Percentiles rank a stretch among this genome's conserved stretches.
Evolutionary conservation across 2,797 vertebrate genomes (phyloP).

Genomic region (Alca torda): DNA sequence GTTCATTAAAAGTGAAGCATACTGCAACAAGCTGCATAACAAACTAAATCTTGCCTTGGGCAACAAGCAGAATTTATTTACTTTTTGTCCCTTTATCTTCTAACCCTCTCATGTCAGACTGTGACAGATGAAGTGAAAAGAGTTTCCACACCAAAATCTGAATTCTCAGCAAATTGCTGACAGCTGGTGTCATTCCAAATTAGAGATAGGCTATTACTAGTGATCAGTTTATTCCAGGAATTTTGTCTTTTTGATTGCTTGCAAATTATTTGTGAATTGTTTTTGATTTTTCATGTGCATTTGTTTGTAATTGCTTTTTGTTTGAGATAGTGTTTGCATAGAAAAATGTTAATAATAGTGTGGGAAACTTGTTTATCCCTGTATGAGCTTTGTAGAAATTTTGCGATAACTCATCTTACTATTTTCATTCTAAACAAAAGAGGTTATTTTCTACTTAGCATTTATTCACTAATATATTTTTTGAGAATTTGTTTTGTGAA

Average conservation of each 20-base stretch:
- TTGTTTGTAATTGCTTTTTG: slow-evolving; percentile 28
- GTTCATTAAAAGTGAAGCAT: slow-evolving; percentile 49
- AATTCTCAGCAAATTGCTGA: slow-evolving; percentile 37
- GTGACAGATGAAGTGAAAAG: slow-evolving; percentile 37
- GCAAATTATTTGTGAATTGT: slow-evolving; percentile 8
- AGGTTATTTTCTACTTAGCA: not conserved
- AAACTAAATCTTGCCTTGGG: slow-evolving; percentile 49
- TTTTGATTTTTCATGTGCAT: slow-evolving; percentile 13
- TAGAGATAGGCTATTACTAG: slow-evolving; percentile 15
- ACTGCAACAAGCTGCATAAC: slow-evolving; percentile 7
- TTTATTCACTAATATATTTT: not conserved
- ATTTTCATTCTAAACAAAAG: not conserved
- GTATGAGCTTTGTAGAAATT: not conserved
- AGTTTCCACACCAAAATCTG: slow-evolving; percentile 26
- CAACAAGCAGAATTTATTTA: slow-evolving; percentile 54
- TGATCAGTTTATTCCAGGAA: slow-evolving; percentile 8
- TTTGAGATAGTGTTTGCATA: not conserved
- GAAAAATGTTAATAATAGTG: not conserved
- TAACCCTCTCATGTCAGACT: slow-evolving; percentile 15
- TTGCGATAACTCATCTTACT: not conserved
- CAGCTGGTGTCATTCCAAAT: slow-evolving; percentile 55
- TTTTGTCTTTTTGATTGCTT: slow-evolving; percentile 25
- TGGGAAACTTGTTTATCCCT: not conserved
- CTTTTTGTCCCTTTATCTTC: slow-evolving; percentile 42
- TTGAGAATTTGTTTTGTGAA: not conserved